Evolutionary conservation across 2,113 vertebrate species (phyloP).

Genomic region (Eurypyga helias): DNA sequence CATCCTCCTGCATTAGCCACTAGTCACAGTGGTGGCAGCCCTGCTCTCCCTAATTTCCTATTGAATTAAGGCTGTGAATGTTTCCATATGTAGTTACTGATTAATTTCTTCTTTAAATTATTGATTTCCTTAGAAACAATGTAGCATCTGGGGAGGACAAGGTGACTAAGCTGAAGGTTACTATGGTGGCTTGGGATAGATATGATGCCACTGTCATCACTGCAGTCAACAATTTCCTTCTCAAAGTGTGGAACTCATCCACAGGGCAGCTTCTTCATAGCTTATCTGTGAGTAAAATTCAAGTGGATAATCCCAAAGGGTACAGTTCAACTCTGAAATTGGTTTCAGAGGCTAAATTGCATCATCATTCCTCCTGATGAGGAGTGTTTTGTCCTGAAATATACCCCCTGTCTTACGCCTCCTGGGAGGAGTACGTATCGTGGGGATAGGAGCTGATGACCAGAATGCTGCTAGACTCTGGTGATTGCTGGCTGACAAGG

Average conservation of each 20-base stretch:
- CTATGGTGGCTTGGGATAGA: constrained; percentile 98
- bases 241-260: constrained; percentile 94
- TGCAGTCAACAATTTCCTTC: constrained; percentile 94
- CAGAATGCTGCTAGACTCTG: neutral
- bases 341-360: neutral
- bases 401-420: neutral
- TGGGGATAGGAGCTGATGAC: neutral
- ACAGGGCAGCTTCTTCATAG: constrained; percentile 92
- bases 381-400: neutral
- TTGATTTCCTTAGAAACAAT: constrained; percentile 76
- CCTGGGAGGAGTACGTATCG: neutral
- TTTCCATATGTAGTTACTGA: neutral
- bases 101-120: neutral
- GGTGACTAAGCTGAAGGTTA: constrained; percentile 92
- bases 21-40: neutral
- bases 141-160: constrained; percentile 88
- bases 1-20: neutral
- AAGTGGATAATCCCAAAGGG: neutral
- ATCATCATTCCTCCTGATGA: accelerated
- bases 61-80: neutral
- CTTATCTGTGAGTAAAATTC: constrained; percentile 85
- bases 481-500: neutral
- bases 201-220: constrained; percentile 90
- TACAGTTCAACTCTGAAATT: neutral
- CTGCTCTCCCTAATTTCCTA: neutral